Evolutionary conservation across 2,888 invertebrate genomes (phyloP).

Genomic region (Bombyx huttoni): DNA sequence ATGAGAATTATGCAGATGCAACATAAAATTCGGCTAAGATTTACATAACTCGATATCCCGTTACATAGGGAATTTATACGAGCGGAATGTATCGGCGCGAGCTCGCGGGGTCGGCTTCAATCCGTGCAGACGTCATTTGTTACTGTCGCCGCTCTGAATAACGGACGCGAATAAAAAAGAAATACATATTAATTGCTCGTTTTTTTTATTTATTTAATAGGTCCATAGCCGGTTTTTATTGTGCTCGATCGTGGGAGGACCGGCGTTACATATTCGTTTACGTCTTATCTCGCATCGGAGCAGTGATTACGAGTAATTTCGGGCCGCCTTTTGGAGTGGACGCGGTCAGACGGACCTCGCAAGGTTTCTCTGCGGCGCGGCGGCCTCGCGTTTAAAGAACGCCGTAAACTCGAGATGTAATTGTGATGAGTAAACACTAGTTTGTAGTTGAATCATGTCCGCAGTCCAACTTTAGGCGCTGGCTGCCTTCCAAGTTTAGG

Average conservation of each 20-base stretch:
- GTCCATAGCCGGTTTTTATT: constrained; percentile 49
- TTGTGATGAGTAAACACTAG: not conserved
- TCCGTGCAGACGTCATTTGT: constrained; percentile 49
- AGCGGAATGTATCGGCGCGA: constrained; percentile 26
- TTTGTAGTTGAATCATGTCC: constrained; percentile 43
- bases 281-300: constrained; percentile 60
- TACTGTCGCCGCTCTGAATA: constrained; percentile 53
- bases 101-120: constrained; percentile 27
- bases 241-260: constrained; percentile 54
- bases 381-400: not conserved
- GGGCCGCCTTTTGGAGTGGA: constrained; percentile 11
- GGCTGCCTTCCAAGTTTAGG: constrained; percentile 52
- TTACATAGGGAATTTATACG: constrained; percentile 63
- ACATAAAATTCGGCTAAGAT: constrained; percentile 65
- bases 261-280: constrained; percentile 63
- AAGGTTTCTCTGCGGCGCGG: not conserved
- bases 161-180: constrained; percentile 66
- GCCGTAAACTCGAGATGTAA: too few species aligned
- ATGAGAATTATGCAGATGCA: constrained; percentile 49
- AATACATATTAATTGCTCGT: constrained; percentile 49
- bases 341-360: constrained; percentile 29
- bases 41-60: constrained; percentile 70
- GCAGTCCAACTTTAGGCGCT: constrained; percentile 49
- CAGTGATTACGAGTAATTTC: constrained; percentile 52
- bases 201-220: constrained; percentile 50